phyloP scores from a whole-genome alignment of 2,797 vertebrate species.

The Anguilla obscura region DNA sequence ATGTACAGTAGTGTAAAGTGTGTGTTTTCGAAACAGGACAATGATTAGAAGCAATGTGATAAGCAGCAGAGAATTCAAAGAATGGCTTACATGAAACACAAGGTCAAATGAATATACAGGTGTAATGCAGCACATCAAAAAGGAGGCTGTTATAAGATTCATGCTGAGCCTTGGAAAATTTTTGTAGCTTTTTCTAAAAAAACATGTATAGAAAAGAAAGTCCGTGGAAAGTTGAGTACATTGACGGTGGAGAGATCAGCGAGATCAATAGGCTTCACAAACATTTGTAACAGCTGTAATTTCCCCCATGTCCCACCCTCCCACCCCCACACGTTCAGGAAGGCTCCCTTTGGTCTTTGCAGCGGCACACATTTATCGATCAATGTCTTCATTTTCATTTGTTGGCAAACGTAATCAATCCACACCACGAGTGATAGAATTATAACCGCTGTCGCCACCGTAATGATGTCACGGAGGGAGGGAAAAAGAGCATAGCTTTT shows the following conservation, averaged over 20 bases:
- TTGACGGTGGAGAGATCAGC: background rate
- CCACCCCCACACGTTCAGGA: background rate
- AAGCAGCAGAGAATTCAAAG: background rate
- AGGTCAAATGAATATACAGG: background rate
- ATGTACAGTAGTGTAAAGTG: too few relatives aligned
- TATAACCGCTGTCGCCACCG: background rate
- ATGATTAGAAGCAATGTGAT: background rate
- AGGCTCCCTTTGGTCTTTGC: background rate
- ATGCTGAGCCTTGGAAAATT: background rate
- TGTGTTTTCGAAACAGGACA: background rate
- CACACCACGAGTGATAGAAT: background rate
- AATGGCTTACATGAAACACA: background rate
- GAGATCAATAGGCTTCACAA: slow-evolving; percentile 6
- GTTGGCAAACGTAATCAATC: background rate
- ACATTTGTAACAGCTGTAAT: background rate
- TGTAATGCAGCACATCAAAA: background rate
- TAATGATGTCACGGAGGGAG: background rate
- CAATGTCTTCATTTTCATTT: background rate
- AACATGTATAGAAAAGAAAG: background rate
- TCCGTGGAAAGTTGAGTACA: background rate
- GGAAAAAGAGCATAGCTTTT: slow-evolving; percentile 22
- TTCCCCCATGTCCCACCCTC: too few relatives aligned
- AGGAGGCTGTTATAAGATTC: background rate
- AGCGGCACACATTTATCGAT: background rate
- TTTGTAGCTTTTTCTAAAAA: background rate